Evolutionary conservation across 2,113 vertebrate genomes (phyloP), one percentile per base, ranked within the genome.

Genomic region (Ahaetulla prasina): DNA sequence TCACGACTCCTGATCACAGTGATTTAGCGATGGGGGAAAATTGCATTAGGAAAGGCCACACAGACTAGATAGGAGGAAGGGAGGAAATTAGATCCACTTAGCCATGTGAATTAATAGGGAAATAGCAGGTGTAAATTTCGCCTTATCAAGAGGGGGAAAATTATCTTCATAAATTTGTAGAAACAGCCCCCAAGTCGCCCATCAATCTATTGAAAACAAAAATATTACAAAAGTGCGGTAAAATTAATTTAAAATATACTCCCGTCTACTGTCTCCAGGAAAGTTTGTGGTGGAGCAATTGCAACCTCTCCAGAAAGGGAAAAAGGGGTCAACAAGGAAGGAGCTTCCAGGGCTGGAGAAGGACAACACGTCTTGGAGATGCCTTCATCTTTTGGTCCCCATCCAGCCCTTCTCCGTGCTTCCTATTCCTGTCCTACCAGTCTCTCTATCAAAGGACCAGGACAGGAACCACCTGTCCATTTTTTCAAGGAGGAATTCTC

Each of bases 41-140:
- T 97, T 97, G 97, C 98, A 98, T 98, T 97, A 97, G 96, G 97
- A 98, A 97, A 97, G 97, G 97, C 97, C 97, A 95, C 88, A 94
- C 95, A 96, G 93, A 87, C 96, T 91, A 97, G 97, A 97, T 96
- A 97, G 96, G 95, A 94, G 94, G 94, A 97, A 90, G 95, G 96
- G 97, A 97, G 97, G 96, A 97, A 98, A 98, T 97, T 90, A 97
- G 97, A 97, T 97, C 97, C 97, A 98, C 97, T 97, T 98, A 98
- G 97, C 97, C 96, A 94, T 94, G 97, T 96, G 97, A 98, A 98
- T 98, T 98, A 98, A 98, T 97, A 98, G 96, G 97, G 97, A 98
- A 98, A 98, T 98, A 98, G 97, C 97, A 97, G 98, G 97, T 98
- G 98, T 98, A 98, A 98, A 98, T 98, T 98, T 96, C 97, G 97